Conservation (phyloP, 1,140 invertebrate genomes). For the Solenopsis invicta region DNA sequence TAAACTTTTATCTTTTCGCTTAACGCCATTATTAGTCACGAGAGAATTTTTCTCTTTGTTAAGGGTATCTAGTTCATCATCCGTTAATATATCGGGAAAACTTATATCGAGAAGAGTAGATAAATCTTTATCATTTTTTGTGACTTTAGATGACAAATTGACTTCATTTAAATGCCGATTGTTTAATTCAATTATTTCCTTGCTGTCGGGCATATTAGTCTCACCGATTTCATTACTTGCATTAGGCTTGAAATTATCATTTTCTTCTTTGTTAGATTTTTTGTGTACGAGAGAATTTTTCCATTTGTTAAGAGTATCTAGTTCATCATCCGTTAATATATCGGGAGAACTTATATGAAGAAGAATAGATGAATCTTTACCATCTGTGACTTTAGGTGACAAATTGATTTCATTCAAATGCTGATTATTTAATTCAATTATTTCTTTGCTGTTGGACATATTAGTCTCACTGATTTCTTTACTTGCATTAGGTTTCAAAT, state of each 20-base stretch:
- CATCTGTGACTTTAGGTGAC: neutral
- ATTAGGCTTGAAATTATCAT: neutral
- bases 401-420: conserved; percentile 31
- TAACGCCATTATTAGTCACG: conserved; percentile 4
- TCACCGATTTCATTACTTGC: neutral
- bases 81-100: conserved; percentile 33
- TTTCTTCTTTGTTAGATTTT: conserved; percentile 24
- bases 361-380: neutral
- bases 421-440: conserved; percentile 5
- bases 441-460: conserved; percentile 1
- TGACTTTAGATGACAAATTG: neutral
- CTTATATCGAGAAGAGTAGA: conserved; percentile 44
- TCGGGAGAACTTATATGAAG: conserved; percentile 52
- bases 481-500: neutral
- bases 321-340: conserved; percentile 33
- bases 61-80: conserved; percentile 23
- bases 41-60: neutral
- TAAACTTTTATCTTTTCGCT: conserved; percentile 6
- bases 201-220: neutral
- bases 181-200: conserved; percentile 10
- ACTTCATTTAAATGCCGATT: conserved; percentile 28
- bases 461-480: neutral
- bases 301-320: too few species aligned
- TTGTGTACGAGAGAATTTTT: too few species aligned
- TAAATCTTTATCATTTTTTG: neutral